Evolutionary conservation across 2,888 invertebrate species (phyloP), one percentile per base, ranked within the genome.

Genomic region (Hylaea fasciaria): DNA sequence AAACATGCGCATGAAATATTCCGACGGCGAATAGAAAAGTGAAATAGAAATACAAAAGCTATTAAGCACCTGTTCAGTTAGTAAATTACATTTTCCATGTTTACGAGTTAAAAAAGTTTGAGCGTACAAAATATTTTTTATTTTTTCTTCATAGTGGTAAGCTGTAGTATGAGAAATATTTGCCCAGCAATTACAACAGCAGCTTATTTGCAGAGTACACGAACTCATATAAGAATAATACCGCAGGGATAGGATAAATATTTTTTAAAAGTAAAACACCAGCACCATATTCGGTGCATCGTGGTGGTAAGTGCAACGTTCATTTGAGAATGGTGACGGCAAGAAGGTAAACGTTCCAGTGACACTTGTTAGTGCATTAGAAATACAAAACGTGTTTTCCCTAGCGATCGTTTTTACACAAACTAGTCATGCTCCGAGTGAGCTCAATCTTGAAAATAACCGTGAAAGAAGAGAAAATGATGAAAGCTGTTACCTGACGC

Each of bases 401-500:
- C n/a, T n/a, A n/a, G n/a, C n/a, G n/a, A n/a, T n/a, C n/a, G n/a
- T n/a, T n/a, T n/a, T n/a, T n/a, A n/a, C n/a, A n/a, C n/a, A n/a
- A n/a, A n/a, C n/a, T n/a, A 22, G 2, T 3, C 22, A 22, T 3
- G 22, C 22, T 22, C 22, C 22, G 22, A 22, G 22, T 22, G 22
- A 32, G 9, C 22, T 22, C 22, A 32, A 37, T 12, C n/a, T 37
- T 37, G 1, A 3, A n/a, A n/a, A 0, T 37, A 12, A 37, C 1
- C 11, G 37, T 13, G 35, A 12, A 37, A 16, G n/a, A 45, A 13
- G 8, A 13, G 10, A 14, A 29, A 9, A n/a, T 9, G 8, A 28
- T 7, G 10, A 4, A 40, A n/a, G 7, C 28, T 10, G 35, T 59
- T 87, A 91, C 91, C 91, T 89, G 91, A 89, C 75, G 84, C 85